phyloP scores from a whole-genome alignment of 2,888 invertebrate genomes.

The Tridacna crocea region DNA sequence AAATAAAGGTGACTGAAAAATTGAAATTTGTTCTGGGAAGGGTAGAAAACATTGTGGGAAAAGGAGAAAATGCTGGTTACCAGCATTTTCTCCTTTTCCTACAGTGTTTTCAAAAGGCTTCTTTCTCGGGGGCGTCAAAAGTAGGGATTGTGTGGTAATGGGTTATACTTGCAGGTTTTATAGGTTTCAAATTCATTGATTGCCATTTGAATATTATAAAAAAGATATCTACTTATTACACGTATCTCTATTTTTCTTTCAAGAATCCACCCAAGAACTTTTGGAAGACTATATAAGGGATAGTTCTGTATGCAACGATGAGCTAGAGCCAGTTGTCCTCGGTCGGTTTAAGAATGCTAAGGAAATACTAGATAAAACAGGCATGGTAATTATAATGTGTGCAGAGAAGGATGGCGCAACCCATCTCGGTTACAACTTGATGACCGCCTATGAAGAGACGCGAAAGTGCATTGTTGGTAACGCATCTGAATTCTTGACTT shows the following conservation, averaged over 20 bases:
- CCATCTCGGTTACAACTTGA: background rate
- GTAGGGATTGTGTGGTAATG: too few species aligned
- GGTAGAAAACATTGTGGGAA: background rate
- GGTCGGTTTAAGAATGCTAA: background rate
- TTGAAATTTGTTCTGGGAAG: too few species aligned
- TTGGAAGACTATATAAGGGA: background rate
- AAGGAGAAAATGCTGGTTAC: background rate
- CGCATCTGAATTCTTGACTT: background rate
- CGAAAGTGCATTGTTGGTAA: background rate
- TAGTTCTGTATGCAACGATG: background rate
- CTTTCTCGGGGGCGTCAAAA: background rate
- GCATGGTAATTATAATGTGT: slow-evolving; percentile 6
- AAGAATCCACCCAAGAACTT: background rate
- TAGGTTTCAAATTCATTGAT: background rate
- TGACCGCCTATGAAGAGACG: background rate
- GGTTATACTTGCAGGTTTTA: background rate
- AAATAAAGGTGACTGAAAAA: too few species aligned
- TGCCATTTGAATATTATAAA: background rate
- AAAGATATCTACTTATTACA: too few species aligned
- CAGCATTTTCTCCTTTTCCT: background rate
- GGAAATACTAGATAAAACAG: background rate
- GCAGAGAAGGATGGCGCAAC: slow-evolving; percentile 4
- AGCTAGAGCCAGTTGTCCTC: background rate
- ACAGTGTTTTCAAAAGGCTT: background rate
- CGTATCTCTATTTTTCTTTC: too few species aligned